Percentiles rank a stretch among this genome's conserved stretches.
Conservation (phyloP, 2,888 invertebrate genomes). For the Oscheius sp. region DNA sequence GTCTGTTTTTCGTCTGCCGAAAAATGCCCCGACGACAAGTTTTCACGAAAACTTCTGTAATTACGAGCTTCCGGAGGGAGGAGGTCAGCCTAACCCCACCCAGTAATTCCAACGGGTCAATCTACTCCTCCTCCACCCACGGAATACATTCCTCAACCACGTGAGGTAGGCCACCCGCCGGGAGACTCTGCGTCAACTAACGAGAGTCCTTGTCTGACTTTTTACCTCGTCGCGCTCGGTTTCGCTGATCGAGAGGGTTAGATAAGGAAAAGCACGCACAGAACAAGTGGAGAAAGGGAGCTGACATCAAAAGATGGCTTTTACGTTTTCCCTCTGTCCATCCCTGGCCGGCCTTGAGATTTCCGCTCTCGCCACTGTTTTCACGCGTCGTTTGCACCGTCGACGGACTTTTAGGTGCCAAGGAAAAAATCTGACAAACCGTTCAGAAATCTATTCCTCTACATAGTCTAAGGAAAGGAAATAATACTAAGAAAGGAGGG, state of each 20-base stretch:
- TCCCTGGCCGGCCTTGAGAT: slow-evolving; percentile 20
- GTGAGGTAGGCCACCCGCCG: slow-evolving; percentile 11
- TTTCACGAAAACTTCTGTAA: too few species aligned
- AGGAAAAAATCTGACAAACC: too few species aligned
- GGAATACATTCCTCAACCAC: slow-evolving; percentile 5
- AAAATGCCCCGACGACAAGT: too few species aligned
- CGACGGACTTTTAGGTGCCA: slow-evolving; percentile 21
- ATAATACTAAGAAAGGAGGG: not conserved
- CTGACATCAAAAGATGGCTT: too few species aligned
- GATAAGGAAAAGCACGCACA: slow-evolving; percentile 10
- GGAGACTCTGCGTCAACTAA: not conserved
- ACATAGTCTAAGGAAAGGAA: not conserved
- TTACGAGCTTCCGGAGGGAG: slow-evolving; percentile 10
- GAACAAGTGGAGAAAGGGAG: not conserved
- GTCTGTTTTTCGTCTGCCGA: too few species aligned
- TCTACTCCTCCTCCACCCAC: slow-evolving; percentile 7
- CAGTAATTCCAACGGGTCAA: too few species aligned
- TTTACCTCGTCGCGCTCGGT: not conserved
- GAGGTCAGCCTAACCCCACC: too few species aligned
- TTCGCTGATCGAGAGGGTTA: slow-evolving; percentile 13
- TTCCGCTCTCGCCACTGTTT: slow-evolving; percentile 31
- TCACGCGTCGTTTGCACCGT: slow-evolving; percentile 28
- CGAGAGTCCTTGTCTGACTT: not conserved
- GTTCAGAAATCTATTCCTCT: too few species aligned
- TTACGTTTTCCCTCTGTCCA: too few species aligned